Percentiles rank a stretch among this genome's conserved stretches.
Conservation (phyloP, 2,888 invertebrate species). For the Tridacna crocea region DNA sequence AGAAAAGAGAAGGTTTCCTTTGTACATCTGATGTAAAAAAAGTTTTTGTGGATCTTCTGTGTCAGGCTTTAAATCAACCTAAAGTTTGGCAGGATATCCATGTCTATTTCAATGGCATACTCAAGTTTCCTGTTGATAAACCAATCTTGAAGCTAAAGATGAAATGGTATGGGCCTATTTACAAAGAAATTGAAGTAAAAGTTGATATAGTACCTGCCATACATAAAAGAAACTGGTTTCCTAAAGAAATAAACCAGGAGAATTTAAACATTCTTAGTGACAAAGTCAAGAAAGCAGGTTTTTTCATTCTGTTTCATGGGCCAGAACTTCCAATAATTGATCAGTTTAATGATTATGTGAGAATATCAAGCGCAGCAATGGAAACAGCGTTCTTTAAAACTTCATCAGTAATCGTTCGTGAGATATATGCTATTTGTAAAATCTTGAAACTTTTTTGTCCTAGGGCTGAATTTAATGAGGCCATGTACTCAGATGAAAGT, state of each 20-base stretch:
- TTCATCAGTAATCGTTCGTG: constrained; percentile 28
- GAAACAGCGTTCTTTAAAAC: constrained; percentile 36
- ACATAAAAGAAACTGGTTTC: constrained; percentile 23
- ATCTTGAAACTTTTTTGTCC: constrained; percentile 45
- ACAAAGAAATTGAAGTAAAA: constrained; percentile 23
- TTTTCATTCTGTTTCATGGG: constrained; percentile 37
- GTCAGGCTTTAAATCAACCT: constrained; percentile 23
- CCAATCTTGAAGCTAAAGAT: constrained; percentile 39
- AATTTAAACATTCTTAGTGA: background rate
- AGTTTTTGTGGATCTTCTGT: constrained; percentile 39
- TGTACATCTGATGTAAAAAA: constrained; percentile 18
- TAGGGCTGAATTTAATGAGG: constrained; percentile 33
- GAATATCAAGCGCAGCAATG: constrained; percentile 41
- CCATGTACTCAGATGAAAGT: background rate
- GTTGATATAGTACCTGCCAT: constrained; percentile 47
- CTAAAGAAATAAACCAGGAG: constrained; percentile 19
- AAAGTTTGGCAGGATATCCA: constrained; percentile 29
- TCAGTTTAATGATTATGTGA: constrained; percentile 11
- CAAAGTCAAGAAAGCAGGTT: constrained; percentile 16
- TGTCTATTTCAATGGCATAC: constrained; percentile 46
- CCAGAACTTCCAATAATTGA: constrained; percentile 3
- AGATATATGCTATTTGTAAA: constrained; percentile 44
- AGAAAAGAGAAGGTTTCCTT: constrained; percentile 22
- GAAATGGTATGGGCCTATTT: constrained; percentile 32
- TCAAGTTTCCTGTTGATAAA: constrained; percentile 40